Percentiles rank a stretch among this genome's conserved stretches.
These are phyloP conservation scores for Lysandra coridon DNA, from an alignment of 2,888 invertebrate species.

Conservation along the genomic window DNA sequence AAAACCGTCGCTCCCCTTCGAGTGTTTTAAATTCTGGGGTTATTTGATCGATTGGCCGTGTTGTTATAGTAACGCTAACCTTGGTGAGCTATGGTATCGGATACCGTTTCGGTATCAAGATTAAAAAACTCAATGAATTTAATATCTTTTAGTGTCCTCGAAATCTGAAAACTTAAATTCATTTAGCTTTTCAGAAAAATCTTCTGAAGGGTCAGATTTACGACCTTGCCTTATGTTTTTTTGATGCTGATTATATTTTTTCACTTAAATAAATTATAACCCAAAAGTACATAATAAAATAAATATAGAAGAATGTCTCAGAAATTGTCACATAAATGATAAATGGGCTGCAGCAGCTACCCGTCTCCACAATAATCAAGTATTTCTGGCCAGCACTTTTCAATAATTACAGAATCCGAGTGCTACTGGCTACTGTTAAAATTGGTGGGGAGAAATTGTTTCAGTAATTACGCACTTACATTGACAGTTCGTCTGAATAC, in stretches of 20 bases:
- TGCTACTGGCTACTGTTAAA: constrained; percentile 25
- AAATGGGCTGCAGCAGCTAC: background rate
- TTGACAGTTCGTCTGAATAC: constrained; percentile 3
- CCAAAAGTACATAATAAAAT: background rate
- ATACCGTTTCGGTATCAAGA: background rate
- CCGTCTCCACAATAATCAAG: constrained; percentile 3
- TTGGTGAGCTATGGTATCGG: background rate
- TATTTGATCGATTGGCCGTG: constrained; percentile 18
- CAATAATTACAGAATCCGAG: constrained; percentile 12
- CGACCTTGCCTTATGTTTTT: too few species aligned
- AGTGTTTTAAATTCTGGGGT: constrained; percentile 23
- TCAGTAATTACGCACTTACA: constrained; percentile 25
- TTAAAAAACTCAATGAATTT: background rate
- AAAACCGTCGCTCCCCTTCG: background rate
- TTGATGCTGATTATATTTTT: background rate
- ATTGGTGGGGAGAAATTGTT: background rate
- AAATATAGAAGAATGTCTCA: background rate
- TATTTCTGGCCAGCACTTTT: constrained; percentile 16
- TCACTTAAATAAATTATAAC: background rate
- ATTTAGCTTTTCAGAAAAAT: too few species aligned
- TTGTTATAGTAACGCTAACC: constrained; percentile 17
- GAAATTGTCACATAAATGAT: background rate
- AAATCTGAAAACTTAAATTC: background rate
- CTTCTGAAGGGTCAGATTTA: too few species aligned
- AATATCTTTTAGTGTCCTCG: background rate